Percentiles rank a stretch among this genome's conserved stretches.
phyloP scores from a whole-genome alignment of 2,797 vertebrate genomes.

The Cirrhinus molitorella region DNA sequence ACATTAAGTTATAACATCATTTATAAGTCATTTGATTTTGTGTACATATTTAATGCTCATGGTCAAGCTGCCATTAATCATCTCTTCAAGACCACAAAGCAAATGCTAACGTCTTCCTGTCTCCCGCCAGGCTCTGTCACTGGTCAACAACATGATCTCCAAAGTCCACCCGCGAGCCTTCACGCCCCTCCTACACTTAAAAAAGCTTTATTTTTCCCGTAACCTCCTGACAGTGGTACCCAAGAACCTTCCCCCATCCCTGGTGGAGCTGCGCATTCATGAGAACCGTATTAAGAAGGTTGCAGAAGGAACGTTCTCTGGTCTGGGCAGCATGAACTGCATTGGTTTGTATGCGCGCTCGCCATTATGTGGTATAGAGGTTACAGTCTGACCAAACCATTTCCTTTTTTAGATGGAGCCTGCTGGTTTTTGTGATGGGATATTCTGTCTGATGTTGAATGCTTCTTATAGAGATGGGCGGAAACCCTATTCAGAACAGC shows the following conservation, averaged over 20 bases:
- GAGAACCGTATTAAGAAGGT: constrained; percentile 91
- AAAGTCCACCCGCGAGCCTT: constrained; percentile 89
- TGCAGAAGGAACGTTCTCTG: constrained; percentile 83
- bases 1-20: constrained; percentile 57
- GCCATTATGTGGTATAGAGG: constrained; percentile 52
- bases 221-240: constrained; percentile 87
- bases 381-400: constrained; percentile 50
- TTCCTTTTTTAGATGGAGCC: constrained; percentile 59
- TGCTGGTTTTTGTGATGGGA: constrained; percentile 59
- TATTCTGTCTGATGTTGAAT: constrained; percentile 58
- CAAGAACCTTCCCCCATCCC: constrained; percentile 84
- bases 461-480: constrained; percentile 88
- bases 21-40: constrained; percentile 27
- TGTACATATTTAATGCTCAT: constrained; percentile 15
- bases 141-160: constrained; percentile 91
- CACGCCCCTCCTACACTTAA: constrained; percentile 82
- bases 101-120: constrained; percentile 8
- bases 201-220: constrained; percentile 94
- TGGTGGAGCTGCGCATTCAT: constrained; percentile 91
- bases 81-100: constrained; percentile 2
- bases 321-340: constrained; percentile 88
- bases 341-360: constrained; percentile 80
- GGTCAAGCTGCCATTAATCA: constrained; percentile 52
- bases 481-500: constrained; percentile 90
- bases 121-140: constrained; percentile 84